These are phyloP conservation scores for Craniophora ligustri DNA, from an alignment of 2,888 invertebrate species.

Conservation along the genomic window DNA sequence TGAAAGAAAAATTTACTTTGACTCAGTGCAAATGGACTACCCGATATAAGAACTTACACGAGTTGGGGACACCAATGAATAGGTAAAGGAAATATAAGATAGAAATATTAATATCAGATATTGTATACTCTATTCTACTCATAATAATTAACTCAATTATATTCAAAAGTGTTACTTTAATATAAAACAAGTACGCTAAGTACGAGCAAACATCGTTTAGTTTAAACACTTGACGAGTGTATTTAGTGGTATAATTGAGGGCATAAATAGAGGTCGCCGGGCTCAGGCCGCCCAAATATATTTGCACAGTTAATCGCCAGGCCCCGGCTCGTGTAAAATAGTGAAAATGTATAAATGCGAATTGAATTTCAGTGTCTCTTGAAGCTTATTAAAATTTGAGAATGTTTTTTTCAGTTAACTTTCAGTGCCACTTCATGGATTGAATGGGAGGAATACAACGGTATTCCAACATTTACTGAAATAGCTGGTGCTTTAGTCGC, in stretches of 20 bases:
- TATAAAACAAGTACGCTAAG: conserved; percentile 23
- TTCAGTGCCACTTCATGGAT: conserved; percentile 53
- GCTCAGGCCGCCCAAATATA: conserved; percentile 23
- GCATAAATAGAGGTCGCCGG: conserved; percentile 17
- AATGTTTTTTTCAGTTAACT: conserved; percentile 40
- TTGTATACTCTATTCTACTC: too few species aligned
- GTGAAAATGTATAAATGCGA: conserved; percentile 12
- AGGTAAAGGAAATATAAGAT: too few species aligned
- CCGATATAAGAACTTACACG: too few species aligned
- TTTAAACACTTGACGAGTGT: conserved; percentile 34
- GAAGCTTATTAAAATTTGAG: conserved; percentile 39
- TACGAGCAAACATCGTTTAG: conserved; percentile 33
- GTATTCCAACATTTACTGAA: conserved; percentile 37
- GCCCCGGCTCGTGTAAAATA: conserved; percentile 11
- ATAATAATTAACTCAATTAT: conserved; percentile 14
- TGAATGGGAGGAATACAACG: conserved; percentile 42
- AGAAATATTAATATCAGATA: too few species aligned
- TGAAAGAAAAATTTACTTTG: too few species aligned
- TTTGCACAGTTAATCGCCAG: conserved; percentile 34
- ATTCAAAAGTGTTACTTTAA: conserved; percentile 17
- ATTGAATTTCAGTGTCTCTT: conserved; percentile 22
- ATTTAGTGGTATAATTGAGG: conserved; percentile 32
- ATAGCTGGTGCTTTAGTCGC: conserved; percentile 32
- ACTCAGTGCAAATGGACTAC: too few species aligned
- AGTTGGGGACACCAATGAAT: too few species aligned